phyloP scores from a whole-genome alignment of 2,888 invertebrate genomes.

The Zaprionus obscuricornis region DNA sequence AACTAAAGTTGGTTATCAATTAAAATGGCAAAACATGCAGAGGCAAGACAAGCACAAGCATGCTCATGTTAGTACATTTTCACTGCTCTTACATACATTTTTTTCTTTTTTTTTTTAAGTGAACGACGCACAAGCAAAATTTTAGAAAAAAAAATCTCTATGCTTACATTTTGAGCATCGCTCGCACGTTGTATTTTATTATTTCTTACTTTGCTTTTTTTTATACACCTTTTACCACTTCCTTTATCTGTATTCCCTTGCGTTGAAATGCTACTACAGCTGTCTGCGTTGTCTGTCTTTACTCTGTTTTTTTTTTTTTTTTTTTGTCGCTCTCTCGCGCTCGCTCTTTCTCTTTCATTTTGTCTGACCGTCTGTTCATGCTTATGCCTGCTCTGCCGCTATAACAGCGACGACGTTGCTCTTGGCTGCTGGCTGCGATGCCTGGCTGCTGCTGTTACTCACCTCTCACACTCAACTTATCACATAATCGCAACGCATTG shows the following conservation, averaged over 20 bases:
- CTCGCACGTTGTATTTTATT: slow-evolving; percentile 28
- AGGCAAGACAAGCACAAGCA: too few relatives aligned
- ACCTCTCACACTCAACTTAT: slow-evolving; percentile 67
- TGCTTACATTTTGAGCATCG: slow-evolving; percentile 5
- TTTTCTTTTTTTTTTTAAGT: too few relatives aligned
- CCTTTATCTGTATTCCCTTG: slow-evolving; percentile 3
- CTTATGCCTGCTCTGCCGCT: slow-evolving; percentile 21
- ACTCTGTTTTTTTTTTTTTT: too few relatives aligned
- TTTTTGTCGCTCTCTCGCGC: too few relatives aligned
- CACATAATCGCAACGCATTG: slow-evolving; percentile 76
- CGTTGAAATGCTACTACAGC: slow-evolving; percentile 36
- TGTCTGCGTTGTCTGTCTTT: slow-evolving; percentile 31
- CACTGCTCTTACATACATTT: too few relatives aligned
- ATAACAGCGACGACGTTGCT: too few relatives aligned
- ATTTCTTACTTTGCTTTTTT: too few relatives aligned
- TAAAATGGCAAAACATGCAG: too few relatives aligned
- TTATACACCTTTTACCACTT: slow-evolving; percentile 33
- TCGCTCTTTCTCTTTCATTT: too few relatives aligned
- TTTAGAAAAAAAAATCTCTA: slow-evolving; percentile 27
- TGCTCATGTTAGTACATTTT: too few relatives aligned
- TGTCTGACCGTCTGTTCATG: slow-evolving; percentile 9
- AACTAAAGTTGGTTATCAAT: too few relatives aligned
- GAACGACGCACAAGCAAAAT: too few relatives aligned
- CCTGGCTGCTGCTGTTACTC: slow-evolving; percentile 16
- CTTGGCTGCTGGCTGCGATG: not conserved